A percentile compares a stretch with the other conserved stretches of the same genome.
Evolutionary conservation across 1,140 invertebrate genomes (phyloP).

Genomic region (Drosophila lowei): DNA sequence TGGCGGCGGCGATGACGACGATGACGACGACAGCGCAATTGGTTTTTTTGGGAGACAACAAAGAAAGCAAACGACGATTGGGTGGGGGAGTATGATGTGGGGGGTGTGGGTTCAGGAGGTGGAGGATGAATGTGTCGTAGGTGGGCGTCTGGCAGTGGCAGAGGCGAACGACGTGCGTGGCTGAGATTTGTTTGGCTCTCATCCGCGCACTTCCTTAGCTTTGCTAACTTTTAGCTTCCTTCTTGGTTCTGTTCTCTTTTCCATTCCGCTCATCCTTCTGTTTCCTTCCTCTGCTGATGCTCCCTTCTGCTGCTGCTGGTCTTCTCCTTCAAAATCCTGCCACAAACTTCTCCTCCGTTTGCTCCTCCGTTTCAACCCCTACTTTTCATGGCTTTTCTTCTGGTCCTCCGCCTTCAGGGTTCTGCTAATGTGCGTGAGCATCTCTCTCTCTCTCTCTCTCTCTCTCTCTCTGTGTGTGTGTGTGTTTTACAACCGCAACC

Average conservation of each 20-base stretch:
- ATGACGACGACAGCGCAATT: conserved; percentile 64
- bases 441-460: conserved; percentile 4
- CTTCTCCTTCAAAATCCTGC: too few relatives aligned
- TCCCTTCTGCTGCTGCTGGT: too few relatives aligned
- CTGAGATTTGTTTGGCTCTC: conserved; percentile 75
- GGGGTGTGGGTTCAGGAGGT: background rate
- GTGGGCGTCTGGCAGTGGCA: conserved; percentile 4
- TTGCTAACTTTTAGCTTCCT: conserved; percentile 50
- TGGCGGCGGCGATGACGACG: conserved; percentile 25
- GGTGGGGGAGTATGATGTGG: conserved; percentile 11
- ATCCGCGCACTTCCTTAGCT: conserved; percentile 57
- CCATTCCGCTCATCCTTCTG: too few relatives aligned
- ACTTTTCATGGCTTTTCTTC: too few relatives aligned
- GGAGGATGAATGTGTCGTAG: conserved; percentile 10
- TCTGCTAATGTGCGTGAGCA: conserved; percentile 62
- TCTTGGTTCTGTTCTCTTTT: too few relatives aligned
- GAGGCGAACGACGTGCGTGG: conserved; percentile 67
- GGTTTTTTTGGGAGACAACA: conserved; percentile 68
- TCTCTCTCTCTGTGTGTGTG: conserved; percentile 27
- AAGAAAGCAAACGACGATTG: conserved; percentile 45
- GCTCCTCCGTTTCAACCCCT: too few relatives aligned
- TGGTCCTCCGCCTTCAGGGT: too few relatives aligned
- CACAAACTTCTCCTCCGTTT: too few relatives aligned
- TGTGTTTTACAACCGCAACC: conserved; percentile 75
- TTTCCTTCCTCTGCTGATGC: too few relatives aligned